A percentile compares a stretch with the other conserved stretches of the same genome.
Evolutionary conservation across 2,888 invertebrate genomes (phyloP).

Genomic region (Caenorhabditis japonica): DNA sequence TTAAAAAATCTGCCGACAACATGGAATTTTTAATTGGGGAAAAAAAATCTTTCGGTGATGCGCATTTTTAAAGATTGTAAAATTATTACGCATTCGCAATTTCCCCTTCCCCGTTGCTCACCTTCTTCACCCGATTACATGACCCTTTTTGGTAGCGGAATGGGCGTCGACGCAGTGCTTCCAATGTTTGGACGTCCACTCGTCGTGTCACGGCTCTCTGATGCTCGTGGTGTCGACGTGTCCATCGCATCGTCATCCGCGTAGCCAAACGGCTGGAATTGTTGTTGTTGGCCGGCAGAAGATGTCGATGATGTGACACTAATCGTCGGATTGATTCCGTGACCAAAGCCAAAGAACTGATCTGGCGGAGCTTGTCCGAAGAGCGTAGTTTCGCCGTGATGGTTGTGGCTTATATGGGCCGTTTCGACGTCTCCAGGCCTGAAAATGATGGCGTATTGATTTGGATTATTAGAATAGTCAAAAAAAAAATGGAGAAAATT

Average conservation of each 20-base stretch:
- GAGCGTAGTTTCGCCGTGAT: constrained; percentile 20
- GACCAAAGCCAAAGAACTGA: constrained; percentile 25
- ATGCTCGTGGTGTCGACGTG: constrained; percentile 53
- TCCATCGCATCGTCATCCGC: constrained; percentile 51
- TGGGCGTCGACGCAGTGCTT: constrained; percentile 37
- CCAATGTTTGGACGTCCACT: constrained; percentile 14
- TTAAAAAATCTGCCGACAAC: too few species aligned
- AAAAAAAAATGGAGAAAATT: too few species aligned
- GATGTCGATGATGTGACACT: background rate
- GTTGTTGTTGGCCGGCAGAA: background rate
- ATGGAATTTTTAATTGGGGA: too few species aligned
- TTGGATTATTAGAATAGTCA: background rate
- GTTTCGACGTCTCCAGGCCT: constrained; percentile 39
- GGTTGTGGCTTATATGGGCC: background rate
- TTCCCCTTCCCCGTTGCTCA: background rate
- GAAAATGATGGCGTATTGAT: constrained; percentile 2
- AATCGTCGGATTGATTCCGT: background rate
- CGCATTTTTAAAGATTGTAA: background rate
- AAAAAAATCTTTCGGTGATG: too few species aligned
- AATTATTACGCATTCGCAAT: background rate
- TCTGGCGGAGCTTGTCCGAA: constrained; percentile 29
- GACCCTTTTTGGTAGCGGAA: constrained; percentile 36
- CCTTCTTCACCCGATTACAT: constrained; percentile 23
- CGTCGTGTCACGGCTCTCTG: constrained; percentile 36
- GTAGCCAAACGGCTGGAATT: constrained; percentile 19